Evolutionary conservation across 1,140 invertebrate species (phyloP).

Genomic region (Papilio glaucus): DNA sequence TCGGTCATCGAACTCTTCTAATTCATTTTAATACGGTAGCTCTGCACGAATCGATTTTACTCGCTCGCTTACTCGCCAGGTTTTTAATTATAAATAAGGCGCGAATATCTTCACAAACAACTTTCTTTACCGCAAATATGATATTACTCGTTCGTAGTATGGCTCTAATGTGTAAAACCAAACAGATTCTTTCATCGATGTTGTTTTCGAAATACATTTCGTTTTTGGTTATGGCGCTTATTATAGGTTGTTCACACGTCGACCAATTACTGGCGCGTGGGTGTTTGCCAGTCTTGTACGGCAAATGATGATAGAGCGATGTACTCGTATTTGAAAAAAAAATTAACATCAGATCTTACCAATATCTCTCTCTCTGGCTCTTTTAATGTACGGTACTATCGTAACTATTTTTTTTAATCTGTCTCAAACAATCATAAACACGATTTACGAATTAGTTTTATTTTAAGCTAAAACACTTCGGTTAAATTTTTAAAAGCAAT

Average conservation of each 20-base stretch:
- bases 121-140: slow-evolving; percentile 46
- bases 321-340: slow-evolving; percentile 37
- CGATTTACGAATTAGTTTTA: too few relatives aligned
- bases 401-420: too few relatives aligned
- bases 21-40: slow-evolving; percentile 62
- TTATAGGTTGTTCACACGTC: slow-evolving; percentile 55
- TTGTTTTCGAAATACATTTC: slow-evolving; percentile 51
- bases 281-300: slow-evolving; percentile 50
- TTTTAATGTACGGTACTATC: too few relatives aligned
- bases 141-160: slow-evolving; percentile 35
- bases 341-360: too few relatives aligned
- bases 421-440: too few relatives aligned
- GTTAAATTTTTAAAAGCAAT: too few relatives aligned
- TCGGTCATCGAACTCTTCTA: slow-evolving; percentile 61
- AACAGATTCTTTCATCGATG: slow-evolving; percentile 33
- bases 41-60: slow-evolving; percentile 53
- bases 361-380: too few relatives aligned
- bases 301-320: slow-evolving; percentile 21
- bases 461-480: too few relatives aligned
- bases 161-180: slow-evolving; percentile 15
- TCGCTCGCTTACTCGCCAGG: slow-evolving; percentile 46
- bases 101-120: slow-evolving; percentile 51
- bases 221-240: slow-evolving; percentile 57
- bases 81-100: slow-evolving; percentile 52
- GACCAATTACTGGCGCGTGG: slow-evolving; percentile 50